Evolutionary conservation across 2,888 invertebrate species (phyloP), one percentile per base, ranked within the genome.

Genomic region (Amiota communis): DNA sequence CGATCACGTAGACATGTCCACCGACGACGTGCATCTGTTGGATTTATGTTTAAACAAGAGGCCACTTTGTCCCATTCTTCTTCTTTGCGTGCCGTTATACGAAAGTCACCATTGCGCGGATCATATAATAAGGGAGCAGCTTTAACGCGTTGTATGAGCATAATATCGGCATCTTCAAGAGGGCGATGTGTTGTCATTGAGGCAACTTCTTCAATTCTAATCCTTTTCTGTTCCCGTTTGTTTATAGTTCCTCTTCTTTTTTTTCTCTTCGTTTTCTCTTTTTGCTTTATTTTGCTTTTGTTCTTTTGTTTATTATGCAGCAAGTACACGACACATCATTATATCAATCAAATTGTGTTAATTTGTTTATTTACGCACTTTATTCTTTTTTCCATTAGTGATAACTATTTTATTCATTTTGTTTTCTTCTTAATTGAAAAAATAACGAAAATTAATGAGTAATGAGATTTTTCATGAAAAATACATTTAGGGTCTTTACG

Each of bases 1-100:
- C 89, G 87, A 76, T 90, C 90, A 2, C 90, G 82, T 10, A 90
- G 76, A 2, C 87, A 89, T 0, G 89, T 89, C 90, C 90, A 90
- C 2, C 89, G 82, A n/a, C 88, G 83, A 12, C 87, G 81, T 47
- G 89, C 88, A 46, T 79, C 78, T 56, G 76, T 71, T 2, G 81
- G 83, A 15, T 82, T 76, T 77, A 87, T 84, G 6, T 81, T 81
- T 8, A 88, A 72, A 49, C 77, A 73, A n/a, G 81, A 76, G 1
- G 88, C 87, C 11, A 90, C 84, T 77, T 83, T 84, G 11, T 83
- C 83, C 90, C 90, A 90, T 71, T 87, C 86, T 75, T 88, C 83
- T 47, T 88, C 86, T 76, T 90, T 90, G 61, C 86, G 81, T 71
- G 87, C 85, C 1, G 87, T 85, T 47, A 88, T 83, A 71, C 89